Evolutionary conservation across 2,888 invertebrate genomes (phyloP).

Genomic region (Labia minor): DNA sequence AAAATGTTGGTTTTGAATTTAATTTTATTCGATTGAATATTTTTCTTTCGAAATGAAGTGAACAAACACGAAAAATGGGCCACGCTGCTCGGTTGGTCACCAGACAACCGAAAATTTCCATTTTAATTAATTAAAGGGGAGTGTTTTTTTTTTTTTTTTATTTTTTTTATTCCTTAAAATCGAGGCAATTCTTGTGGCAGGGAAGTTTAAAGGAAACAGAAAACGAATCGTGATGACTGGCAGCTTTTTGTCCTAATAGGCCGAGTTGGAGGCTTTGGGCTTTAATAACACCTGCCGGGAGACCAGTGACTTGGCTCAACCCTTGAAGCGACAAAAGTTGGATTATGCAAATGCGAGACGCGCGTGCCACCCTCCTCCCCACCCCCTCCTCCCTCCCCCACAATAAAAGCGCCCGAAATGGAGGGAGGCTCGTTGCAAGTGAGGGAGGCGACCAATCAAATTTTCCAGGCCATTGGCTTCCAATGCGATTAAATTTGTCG

Average conservation of each 20-base stretch:
- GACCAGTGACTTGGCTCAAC: not conserved
- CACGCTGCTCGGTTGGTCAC: no score
- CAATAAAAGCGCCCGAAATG: no score
- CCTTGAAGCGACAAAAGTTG: not conserved
- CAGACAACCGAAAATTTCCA: no score
- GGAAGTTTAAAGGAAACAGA: not conserved
- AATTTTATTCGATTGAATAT: no score
- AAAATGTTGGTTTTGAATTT: no score
- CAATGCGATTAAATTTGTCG: constrained; percentile 37
- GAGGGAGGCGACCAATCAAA: constrained; percentile 34
- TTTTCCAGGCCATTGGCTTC: constrained; percentile 43
- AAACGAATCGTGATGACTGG: not conserved
- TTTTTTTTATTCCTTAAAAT: no score
- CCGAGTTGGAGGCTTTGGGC: not conserved
- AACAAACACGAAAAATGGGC: no score
- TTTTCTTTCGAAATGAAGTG: no score
- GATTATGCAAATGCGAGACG: not conserved
- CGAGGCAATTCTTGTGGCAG: no score
- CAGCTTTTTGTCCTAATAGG: not conserved
- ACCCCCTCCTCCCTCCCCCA: not conserved
- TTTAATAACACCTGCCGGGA: not conserved
- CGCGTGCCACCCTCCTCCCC: not conserved
- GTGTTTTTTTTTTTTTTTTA: no score
- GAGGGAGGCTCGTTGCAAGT: no score
- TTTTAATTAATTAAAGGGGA: no score